Percentiles rank a stretch among this genome's conserved stretches.
These are phyloP conservation scores for Empidonax alnorum DNA, from an alignment of 2,113 vertebrate species.

Conservation along the genomic window DNA sequence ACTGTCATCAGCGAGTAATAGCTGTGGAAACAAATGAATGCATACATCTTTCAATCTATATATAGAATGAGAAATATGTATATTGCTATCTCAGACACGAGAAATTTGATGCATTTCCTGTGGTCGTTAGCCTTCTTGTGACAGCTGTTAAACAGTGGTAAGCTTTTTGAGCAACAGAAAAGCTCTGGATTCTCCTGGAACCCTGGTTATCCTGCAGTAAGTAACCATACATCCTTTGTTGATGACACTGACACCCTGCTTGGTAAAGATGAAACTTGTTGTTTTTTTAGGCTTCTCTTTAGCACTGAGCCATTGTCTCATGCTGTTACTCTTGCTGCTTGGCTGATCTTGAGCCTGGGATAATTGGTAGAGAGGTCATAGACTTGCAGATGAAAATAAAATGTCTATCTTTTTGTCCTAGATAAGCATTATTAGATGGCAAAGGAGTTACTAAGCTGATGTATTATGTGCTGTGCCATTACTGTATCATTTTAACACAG, in stretches of 20 bases:
- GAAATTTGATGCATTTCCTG: neutral
- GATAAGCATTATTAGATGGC: neutral
- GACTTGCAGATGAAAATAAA: conserved; percentile 1
- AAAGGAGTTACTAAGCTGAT: conserved; percentile 3
- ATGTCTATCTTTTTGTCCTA: neutral
- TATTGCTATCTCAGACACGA: neutral
- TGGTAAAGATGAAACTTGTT: neutral
- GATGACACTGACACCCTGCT: conserved; percentile 17
- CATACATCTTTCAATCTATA: neutral
- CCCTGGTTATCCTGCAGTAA: neutral
- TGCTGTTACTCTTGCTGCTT: conserved; percentile 31
- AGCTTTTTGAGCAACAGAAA: neutral
- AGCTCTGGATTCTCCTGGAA: neutral
- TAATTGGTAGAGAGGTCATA: conserved; percentile 51
- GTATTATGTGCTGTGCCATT: neutral
- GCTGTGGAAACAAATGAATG: neutral
- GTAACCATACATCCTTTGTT: conserved; percentile 15
- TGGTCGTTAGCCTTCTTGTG: neutral
- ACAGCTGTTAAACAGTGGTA: conserved; percentile 21
- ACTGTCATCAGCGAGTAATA: neutral
- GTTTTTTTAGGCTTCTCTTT: conserved; percentile 1
- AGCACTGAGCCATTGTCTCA: neutral
- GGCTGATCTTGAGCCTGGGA: conserved; percentile 15
- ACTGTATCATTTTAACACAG: neutral
- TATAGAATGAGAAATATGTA: neutral